Conservation (phyloP, 2,888 invertebrate species). For the Amphipyra berbera region DNA sequence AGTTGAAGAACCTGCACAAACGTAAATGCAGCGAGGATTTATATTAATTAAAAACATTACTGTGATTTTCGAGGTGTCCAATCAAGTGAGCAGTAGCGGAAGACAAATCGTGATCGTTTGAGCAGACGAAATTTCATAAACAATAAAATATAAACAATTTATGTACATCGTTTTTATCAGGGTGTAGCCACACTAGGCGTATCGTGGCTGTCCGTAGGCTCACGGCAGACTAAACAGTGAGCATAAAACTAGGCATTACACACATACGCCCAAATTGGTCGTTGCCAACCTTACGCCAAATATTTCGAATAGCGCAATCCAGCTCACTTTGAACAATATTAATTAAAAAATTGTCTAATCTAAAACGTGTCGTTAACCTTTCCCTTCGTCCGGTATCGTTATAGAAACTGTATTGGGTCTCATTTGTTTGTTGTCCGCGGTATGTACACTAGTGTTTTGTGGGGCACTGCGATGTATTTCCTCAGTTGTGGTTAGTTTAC, state of each 20-base stretch:
- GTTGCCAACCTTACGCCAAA: slow-evolving; percentile 60
- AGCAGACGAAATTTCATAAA: slow-evolving; percentile 65
- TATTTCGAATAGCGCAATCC: slow-evolving; percentile 48
- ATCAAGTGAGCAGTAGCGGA: slow-evolving; percentile 76
- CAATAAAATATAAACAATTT: slow-evolving; percentile 45
- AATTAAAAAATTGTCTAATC: slow-evolving; percentile 67
- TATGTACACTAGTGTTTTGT: slow-evolving; percentile 64
- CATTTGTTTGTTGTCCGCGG: slow-evolving; percentile 66
- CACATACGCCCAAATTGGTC: slow-evolving; percentile 62
- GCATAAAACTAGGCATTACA: slow-evolving; percentile 39
- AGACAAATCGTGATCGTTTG: slow-evolving; percentile 80
- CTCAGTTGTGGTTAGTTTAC: slow-evolving; percentile 85
- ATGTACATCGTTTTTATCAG: slow-evolving; percentile 52
- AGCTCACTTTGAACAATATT: slow-evolving; percentile 67
- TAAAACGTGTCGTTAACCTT: slow-evolving; percentile 77
- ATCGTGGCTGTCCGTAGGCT: slow-evolving; percentile 36
- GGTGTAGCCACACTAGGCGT: slow-evolving; percentile 51
- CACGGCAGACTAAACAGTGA: slow-evolving; percentile 38
- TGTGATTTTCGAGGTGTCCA: slow-evolving; percentile 49
- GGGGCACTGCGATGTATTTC: slow-evolving; percentile 75
- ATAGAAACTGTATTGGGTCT: slow-evolving; percentile 90
- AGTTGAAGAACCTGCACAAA: slow-evolving; percentile 41
- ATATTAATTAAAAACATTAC: slow-evolving; percentile 16
- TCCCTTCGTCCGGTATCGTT: slow-evolving; percentile 89
- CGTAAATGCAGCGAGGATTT: slow-evolving; percentile 54